These are phyloP conservation scores for Chrysina gloriosa DNA, from an alignment of 2,888 invertebrate genomes.

Conservation along the genomic window DNA sequence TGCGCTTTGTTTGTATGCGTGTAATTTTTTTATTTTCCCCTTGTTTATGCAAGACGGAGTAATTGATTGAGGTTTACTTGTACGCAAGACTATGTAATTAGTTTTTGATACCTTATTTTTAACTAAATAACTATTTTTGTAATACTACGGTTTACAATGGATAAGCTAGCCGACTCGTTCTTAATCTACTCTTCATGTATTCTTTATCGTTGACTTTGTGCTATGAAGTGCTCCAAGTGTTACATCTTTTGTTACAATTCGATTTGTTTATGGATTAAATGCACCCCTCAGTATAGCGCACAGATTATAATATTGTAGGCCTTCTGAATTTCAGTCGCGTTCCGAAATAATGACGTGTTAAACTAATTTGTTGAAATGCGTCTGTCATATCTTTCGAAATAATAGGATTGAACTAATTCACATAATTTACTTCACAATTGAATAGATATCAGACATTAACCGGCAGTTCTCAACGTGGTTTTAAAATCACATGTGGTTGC, in stretches of 20 bases:
- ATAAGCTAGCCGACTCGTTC: no score
- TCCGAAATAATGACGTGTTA: constrained; percentile 26
- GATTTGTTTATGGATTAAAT: background rate
- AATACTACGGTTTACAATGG: background rate
- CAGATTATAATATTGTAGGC: constrained; percentile 8
- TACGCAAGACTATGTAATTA: background rate
- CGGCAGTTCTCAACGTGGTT: background rate
- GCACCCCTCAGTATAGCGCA: constrained; percentile 2
- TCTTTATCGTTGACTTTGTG: constrained; percentile 1
- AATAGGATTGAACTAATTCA: constrained; percentile 36
- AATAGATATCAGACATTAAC: constrained; percentile 5
- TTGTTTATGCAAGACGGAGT: no score
- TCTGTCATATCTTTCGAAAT: constrained; percentile 30
- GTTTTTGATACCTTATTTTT: background rate
- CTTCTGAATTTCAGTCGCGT: constrained; percentile 6
- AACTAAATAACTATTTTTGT: constrained; percentile 1
- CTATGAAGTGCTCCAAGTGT: constrained; percentile 4
- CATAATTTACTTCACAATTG: constrained; percentile 29
- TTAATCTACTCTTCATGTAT: background rate
- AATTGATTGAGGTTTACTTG: background rate
- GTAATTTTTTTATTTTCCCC: no score
- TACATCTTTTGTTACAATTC: constrained; percentile 14
- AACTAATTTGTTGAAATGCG: constrained; percentile 16
- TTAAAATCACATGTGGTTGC: background rate
- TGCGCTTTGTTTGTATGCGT: no score